Percentiles rank a stretch among this genome's conserved stretches.
These are phyloP conservation scores for Morpho helenor DNA, from an alignment of 2,888 invertebrate genomes.

Conservation along the genomic window DNA sequence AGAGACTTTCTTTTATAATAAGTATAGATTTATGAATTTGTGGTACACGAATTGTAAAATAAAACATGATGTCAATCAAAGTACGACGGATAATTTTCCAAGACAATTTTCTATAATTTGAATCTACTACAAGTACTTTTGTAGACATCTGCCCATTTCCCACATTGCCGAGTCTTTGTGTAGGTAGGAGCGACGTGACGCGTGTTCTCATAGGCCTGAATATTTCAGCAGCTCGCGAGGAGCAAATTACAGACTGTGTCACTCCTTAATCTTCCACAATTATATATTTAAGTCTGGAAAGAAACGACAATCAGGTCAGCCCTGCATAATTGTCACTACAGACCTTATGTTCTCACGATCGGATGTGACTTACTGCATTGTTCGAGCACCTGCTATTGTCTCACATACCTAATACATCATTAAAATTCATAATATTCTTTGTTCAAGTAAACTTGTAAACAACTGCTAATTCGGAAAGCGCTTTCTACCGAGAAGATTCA, in stretches of 20 bases:
- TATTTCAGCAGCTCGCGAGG: constrained; percentile 58
- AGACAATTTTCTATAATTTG: neutral
- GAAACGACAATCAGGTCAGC: constrained; percentile 57
- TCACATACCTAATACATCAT: constrained; percentile 25
- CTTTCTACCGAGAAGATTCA: too few relatives aligned
- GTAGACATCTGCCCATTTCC: constrained; percentile 48
- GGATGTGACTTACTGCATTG: constrained; percentile 27
- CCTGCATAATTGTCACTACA: constrained; percentile 49
- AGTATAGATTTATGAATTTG: too few relatives aligned
- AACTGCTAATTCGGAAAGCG: too few relatives aligned
- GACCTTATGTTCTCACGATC: constrained; percentile 47
- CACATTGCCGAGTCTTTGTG: constrained; percentile 33
- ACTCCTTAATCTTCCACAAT: constrained; percentile 48
- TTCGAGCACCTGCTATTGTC: constrained; percentile 33
- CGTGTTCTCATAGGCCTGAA: constrained; percentile 62
- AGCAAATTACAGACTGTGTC: constrained; percentile 64
- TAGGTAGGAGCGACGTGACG: constrained; percentile 37
- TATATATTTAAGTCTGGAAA: constrained; percentile 46
- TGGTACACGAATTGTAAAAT: too few relatives aligned
- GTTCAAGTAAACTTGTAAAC: too few relatives aligned
- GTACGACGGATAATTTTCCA: too few relatives aligned
- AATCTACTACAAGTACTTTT: constrained; percentile 1
- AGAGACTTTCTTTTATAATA: too few relatives aligned
- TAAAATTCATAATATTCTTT: too few relatives aligned
- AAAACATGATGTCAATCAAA: neutral